These are phyloP conservation scores for Globodera ellingtonae DNA, from an alignment of 1,140 invertebrate species.

Conservation along the genomic window DNA sequence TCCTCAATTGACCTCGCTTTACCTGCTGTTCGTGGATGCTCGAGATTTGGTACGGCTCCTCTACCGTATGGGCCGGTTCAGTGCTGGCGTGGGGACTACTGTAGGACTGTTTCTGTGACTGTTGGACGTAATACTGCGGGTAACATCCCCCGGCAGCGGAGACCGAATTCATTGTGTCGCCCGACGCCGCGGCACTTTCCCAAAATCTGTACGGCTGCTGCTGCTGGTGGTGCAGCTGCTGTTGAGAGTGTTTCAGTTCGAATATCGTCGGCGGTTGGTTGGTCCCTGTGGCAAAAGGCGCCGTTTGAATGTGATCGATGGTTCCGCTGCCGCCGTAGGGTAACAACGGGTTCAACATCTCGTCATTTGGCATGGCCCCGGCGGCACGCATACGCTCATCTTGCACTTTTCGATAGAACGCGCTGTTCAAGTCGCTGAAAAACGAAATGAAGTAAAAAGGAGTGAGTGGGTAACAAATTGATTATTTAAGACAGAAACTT, in stretches of 20 bases:
- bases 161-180: not conserved
- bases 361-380: constrained; percentile 8
- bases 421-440: constrained; percentile 53
- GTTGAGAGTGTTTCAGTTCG: constrained; percentile 7
- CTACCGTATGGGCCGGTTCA: constrained; percentile 34
- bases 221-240: constrained; percentile 19
- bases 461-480: too few species aligned
- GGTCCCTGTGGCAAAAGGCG: not conserved
- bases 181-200: not conserved
- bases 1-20: not conserved
- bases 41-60: constrained; percentile 51
- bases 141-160: not conserved
- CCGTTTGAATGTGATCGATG: not conserved
- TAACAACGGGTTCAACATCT: constrained; percentile 36
- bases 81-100: constrained; percentile 47
- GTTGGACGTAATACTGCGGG: constrained; percentile 16
- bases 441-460: not conserved
- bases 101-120: constrained; percentile 23
- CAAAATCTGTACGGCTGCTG: constrained; percentile 11
- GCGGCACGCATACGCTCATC: constrained; percentile 32
- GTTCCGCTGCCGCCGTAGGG: not conserved
- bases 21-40: constrained; percentile 50
- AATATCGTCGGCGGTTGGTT: not conserved
- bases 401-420: constrained; percentile 47
- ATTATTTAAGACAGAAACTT: too few species aligned